These are phyloP conservation scores for Artibeus lituratus DNA, from an alignment of 2,797 vertebrate genomes.

Conservation along the genomic window DNA sequence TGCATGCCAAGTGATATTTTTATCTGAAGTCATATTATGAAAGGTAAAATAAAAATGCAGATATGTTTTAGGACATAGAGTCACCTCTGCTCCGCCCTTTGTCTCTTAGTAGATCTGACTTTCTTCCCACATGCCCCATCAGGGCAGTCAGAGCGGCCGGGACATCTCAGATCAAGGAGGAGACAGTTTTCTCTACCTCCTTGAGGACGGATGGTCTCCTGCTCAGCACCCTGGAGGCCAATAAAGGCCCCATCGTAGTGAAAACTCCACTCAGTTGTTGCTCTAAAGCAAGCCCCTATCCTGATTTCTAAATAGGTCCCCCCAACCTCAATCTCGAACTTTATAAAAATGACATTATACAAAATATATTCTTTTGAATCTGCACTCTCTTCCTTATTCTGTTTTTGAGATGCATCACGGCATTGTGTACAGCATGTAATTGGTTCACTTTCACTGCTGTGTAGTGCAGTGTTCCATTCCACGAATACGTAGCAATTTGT, in stretches of 20 bases:
- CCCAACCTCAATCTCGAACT: neutral
- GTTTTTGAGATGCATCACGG: neutral
- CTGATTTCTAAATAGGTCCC: neutral
- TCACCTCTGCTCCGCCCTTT: neutral
- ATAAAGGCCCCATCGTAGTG: too few species aligned
- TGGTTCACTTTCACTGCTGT: neutral
- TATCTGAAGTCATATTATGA: neutral
- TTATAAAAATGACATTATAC: neutral
- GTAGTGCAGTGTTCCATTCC: neutral
- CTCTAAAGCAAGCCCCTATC: neutral
- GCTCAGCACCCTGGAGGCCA: neutral
- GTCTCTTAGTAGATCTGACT: neutral
- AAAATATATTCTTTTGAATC: neutral
- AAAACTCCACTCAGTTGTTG: neutral
- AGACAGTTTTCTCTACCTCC: neutral
- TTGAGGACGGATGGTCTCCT: neutral
- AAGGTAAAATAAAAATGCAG: neutral
- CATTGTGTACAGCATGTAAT: neutral
- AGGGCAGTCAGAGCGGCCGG: neutral
- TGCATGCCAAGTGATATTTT: neutral
- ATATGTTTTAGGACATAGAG: neutral
- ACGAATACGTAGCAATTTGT: neutral
- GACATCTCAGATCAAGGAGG: neutral
- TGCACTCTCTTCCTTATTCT: neutral
- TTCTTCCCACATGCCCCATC: neutral